Percentiles rank a stretch among this genome's conserved stretches.
phyloP scores from a whole-genome alignment of 2,797 vertebrate species.

The Choloepus didactylus region DNA sequence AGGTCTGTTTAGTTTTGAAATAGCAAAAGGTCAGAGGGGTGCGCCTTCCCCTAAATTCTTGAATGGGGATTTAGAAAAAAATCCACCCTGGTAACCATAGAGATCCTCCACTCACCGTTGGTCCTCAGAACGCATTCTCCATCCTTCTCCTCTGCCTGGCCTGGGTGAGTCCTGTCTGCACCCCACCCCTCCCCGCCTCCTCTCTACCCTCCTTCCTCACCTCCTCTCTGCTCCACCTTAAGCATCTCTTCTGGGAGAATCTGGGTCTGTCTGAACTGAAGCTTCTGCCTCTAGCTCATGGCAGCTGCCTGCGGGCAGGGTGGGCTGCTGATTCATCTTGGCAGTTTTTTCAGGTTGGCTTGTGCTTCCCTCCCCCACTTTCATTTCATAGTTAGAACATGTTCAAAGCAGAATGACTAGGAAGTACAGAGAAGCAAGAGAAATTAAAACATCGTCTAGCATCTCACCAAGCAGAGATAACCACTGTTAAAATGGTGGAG shows the following conservation, averaged over 20 bases:
- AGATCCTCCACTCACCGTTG: slow-evolving; percentile 12
- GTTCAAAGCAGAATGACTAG: slow-evolving; percentile 39
- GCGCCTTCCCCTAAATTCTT: slow-evolving; percentile 58
- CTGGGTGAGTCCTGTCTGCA: background rate
- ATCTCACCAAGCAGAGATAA: background rate
- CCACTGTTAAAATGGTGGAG: background rate
- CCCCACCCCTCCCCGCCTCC: no score
- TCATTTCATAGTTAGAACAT: background rate
- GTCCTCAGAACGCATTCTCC: background rate
- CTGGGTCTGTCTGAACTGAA: background rate
- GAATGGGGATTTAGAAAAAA: slow-evolving; percentile 8
- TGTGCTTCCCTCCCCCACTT: background rate
- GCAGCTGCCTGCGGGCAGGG: background rate
- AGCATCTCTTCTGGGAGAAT: background rate
- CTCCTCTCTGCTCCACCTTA: background rate
- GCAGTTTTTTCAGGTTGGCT: background rate
- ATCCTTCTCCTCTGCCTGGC: background rate
- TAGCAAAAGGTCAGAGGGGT: slow-evolving; percentile 24
- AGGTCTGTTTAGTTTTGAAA: slow-evolving; percentile 61
- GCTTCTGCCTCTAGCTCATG: rapidly evolving
- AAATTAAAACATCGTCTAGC: slow-evolving; percentile 27
- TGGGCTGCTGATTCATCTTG: slow-evolving; percentile 24
- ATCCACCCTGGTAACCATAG: slow-evolving; percentile 22
- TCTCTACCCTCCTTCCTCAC: no score
- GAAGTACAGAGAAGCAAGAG: slow-evolving; percentile 25